phyloP scores from a whole-genome alignment of 2,888 invertebrate genomes.

The Sminthurides aquaticus region DNA sequence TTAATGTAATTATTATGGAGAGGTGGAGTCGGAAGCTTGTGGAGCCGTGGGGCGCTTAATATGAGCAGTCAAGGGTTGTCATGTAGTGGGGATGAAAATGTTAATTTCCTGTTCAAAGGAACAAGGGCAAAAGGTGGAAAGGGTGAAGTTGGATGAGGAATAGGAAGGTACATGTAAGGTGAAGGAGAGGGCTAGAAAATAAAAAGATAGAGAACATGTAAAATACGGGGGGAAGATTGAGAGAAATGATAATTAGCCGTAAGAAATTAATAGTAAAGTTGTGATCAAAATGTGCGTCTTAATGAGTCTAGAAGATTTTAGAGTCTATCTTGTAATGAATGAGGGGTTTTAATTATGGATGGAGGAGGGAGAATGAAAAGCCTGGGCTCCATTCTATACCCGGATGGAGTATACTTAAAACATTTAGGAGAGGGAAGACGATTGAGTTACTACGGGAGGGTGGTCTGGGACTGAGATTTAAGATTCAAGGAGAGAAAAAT shows the following conservation, averaged over 20 bases:
- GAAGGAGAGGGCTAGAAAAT: not conserved
- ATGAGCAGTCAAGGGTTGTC: not conserved
- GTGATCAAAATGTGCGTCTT: not conserved
- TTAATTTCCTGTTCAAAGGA: not conserved
- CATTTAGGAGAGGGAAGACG: not conserved
- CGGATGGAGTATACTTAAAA: too few relatives aligned
- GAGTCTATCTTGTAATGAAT: not conserved
- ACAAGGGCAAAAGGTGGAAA: not conserved
- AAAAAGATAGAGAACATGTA: not conserved
- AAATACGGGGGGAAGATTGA: too few relatives aligned
- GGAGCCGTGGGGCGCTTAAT: not conserved
- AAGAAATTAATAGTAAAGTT: conserved; percentile 3
- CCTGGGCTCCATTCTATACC: too few relatives aligned
- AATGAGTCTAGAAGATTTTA: not conserved
- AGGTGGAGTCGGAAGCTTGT: not conserved
- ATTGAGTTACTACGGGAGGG: not conserved
- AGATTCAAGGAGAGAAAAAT: too few relatives aligned
- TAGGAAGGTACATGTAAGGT: not conserved
- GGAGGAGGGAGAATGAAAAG: not conserved
- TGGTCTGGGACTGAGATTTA: not conserved
- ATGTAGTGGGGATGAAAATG: not conserved
- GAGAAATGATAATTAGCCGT: not conserved
- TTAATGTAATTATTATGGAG: conserved; percentile 1
- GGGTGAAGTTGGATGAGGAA: not conserved
- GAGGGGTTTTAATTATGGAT: not conserved